Evolutionary conservation across 2,888 invertebrate genomes (phyloP).

Genomic region (Lampropteryx suffumata): DNA sequence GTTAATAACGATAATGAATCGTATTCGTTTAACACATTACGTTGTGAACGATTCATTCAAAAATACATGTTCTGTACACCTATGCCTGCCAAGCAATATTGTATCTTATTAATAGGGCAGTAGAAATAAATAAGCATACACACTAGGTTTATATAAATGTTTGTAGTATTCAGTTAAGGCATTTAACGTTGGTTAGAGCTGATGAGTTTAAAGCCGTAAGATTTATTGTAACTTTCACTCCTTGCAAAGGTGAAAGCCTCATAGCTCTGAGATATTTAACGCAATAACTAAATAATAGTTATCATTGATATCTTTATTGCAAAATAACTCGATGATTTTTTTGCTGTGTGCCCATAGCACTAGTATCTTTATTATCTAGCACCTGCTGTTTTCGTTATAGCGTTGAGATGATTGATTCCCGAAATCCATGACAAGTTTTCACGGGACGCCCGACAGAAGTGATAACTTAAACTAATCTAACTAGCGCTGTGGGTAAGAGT

Average conservation of each 20-base stretch:
- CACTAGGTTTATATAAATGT: not conserved
- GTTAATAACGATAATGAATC: conserved; percentile 9
- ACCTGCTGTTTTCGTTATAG: no score
- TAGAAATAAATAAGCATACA: conserved; percentile 8
- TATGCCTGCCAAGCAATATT: not conserved
- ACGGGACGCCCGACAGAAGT: no score
- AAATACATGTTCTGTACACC: not conserved
- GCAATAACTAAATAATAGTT: conserved; percentile 23
- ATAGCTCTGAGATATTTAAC: conserved; percentile 35
- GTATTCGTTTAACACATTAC: conserved; percentile 13
- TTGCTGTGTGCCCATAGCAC: no score
- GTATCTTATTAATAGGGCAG: not conserved
- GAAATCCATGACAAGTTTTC: no score
- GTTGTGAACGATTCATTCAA: not conserved
- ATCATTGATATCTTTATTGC: conserved; percentile 19
- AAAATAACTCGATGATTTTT: not conserved
- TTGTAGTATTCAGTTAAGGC: conserved; percentile 19
- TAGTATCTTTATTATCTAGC: no score
- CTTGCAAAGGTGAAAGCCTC: conserved; percentile 46
- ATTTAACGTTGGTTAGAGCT: conserved; percentile 29
- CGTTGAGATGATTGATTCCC: no score
- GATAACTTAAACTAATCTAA: no score
- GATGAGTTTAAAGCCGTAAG: conserved; percentile 28
- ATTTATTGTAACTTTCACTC: conserved; percentile 44
- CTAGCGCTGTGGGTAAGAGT: no score